These are phyloP conservation scores for Emydocephalus ijimae DNA, from an alignment of 2,113 vertebrate genomes.

Conservation along the genomic window DNA sequence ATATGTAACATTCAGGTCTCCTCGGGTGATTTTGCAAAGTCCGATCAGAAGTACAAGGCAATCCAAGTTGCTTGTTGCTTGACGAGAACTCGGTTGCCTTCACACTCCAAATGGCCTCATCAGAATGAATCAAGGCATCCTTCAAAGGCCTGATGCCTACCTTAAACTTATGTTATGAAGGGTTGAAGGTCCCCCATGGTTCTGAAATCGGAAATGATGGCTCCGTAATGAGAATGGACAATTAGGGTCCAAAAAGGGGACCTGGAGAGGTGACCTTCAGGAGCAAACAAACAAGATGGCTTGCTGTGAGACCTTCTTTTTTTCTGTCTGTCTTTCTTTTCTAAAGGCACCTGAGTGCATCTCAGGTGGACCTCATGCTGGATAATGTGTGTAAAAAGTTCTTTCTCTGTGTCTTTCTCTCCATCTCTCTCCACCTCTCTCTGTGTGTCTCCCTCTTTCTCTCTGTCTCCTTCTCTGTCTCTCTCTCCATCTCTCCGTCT, in stretches of 20 bases:
- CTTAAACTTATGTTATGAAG: not conserved
- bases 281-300: not conserved
- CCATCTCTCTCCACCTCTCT: no score
- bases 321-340: not conserved
- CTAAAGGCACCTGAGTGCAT: not conserved
- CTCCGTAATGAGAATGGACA: not conserved
- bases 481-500: not conserved
- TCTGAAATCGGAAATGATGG: not conserved
- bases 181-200: not conserved
- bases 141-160: not conserved
- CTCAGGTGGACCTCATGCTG: not conserved
- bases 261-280: not conserved
- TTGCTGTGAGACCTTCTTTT: not conserved
- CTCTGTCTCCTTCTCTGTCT: fast-evolving
- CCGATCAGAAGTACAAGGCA: not conserved
- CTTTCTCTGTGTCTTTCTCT: not conserved
- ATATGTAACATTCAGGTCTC: not conserved
- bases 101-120: not conserved
- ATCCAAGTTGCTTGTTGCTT: not conserved
- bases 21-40: not conserved
- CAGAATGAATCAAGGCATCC: not conserved
- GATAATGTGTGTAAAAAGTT: not conserved
- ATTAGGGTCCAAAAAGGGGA: not conserved
- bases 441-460: no score
- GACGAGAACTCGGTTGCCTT: not conserved